Base-by-base conservation (phyloP, 53 echinoderm and acorn worm species). In the Patiria pectinifera region DNA sequence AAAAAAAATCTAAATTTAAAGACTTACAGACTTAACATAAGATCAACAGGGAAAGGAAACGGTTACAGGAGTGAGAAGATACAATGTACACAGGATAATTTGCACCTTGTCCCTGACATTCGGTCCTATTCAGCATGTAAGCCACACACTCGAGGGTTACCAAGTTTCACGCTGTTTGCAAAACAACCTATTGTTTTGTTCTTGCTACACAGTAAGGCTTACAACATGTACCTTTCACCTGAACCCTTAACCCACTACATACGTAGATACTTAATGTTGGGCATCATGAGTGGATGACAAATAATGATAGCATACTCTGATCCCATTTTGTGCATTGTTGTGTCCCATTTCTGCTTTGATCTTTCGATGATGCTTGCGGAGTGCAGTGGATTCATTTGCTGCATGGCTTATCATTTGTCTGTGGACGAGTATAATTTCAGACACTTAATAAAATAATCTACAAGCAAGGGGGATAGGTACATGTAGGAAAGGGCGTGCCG, bases 201-300 rank as follows among this genome's bases (percentile, higher is more conserved):
- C 2, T 45, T 47, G 48, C 43, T 46, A 11, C 15, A 47, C 45
- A 47, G 24, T 45, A 3, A 46, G 80, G 16, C 45, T 45, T 3
- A 79, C 80, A 79, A 53, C 53, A 53, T 79, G 46, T 18, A 79
- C 45, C 45, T 79, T 79, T 45, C 80, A 45, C 66, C 66, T 18
- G 0, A 66, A 66, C 15, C 13, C 66, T 3, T 66, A 66, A 66
- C 4, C 15, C 66, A 14, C 12, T 66, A 66, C 66, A 66, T 16
- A 66, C 21, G 69, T 69, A 15, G 15, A 15, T 21, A 69, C 21
- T 69, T 21, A 3, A 79, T 79, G 80, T 79, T 79, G 44, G 11
- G 43, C 80, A 79, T 79, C 23, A 74, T 24, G 24, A 23, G 24
- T 74, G 16, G 78, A 78, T 78, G 78, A 78, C 78, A 78, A 35